These are phyloP conservation scores for Phalacrocorax pelagicus DNA, from an alignment of 2,113 vertebrate genomes.

Conservation along the genomic window DNA sequence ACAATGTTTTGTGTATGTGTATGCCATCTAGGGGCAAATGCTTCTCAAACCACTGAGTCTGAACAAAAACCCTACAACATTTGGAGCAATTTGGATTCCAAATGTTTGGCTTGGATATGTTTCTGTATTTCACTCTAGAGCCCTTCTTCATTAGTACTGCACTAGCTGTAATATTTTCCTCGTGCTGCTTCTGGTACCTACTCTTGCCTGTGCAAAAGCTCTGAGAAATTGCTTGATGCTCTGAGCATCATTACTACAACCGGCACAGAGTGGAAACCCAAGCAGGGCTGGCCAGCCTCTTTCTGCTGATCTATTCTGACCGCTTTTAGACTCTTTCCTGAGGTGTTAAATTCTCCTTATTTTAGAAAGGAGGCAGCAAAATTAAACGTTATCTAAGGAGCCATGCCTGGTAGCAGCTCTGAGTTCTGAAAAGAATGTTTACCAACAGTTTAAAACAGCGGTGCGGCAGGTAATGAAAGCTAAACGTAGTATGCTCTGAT, in stretches of 20 bases:
- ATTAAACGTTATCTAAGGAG: not conserved
- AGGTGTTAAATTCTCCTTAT: not conserved
- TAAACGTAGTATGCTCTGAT: not conserved
- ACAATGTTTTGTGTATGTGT: not conserved
- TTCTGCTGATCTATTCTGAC: not conserved
- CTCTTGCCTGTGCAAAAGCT: not conserved
- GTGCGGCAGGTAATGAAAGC: not conserved
- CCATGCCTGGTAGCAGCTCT: not conserved
- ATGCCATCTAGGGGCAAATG: not conserved
- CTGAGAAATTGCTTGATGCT: not conserved
- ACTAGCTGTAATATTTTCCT: not conserved
- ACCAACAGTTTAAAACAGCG: not conserved
- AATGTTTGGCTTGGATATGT: slow-evolving; percentile 23
- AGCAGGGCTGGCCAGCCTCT: not conserved
- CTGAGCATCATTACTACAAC: not conserved
- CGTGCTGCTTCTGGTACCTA: not conserved
- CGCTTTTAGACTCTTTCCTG: not conserved
- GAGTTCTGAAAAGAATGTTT: not conserved
- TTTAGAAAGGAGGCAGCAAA: not conserved
- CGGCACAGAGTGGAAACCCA: not conserved
- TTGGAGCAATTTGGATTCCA: slow-evolving; percentile 10
- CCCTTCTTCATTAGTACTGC: not conserved
- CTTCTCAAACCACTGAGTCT: not conserved
- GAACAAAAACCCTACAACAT: not conserved
- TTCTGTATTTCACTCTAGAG: slow-evolving; percentile 24